Evolutionary conservation across 2,888 invertebrate genomes (phyloP).

Genomic region (Panzeria rudis): DNA sequence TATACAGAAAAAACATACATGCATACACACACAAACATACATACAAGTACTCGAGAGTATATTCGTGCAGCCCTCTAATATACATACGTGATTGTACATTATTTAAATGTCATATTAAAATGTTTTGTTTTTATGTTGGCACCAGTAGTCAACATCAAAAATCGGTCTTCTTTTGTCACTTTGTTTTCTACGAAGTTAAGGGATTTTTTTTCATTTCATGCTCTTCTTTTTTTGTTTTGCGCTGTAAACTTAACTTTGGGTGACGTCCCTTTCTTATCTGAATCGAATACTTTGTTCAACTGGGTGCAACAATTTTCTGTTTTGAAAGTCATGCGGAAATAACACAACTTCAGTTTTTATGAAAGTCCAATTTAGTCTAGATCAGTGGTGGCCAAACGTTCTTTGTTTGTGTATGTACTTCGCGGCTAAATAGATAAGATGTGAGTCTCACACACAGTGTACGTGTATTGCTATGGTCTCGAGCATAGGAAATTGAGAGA

Average conservation of each 20-base stretch:
- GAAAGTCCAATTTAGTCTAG: too few species aligned
- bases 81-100: neutral
- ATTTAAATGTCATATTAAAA: constrained; percentile 12
- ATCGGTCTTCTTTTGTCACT: constrained; percentile 32
- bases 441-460: too few species aligned
- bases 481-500: too few species aligned
- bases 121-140: constrained; percentile 38
- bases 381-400: too few species aligned
- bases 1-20: neutral
- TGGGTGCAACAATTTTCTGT: constrained; percentile 17
- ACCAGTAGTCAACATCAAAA: constrained; percentile 45
- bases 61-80: too few species aligned
- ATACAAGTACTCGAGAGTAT: neutral
- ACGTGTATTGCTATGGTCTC: too few species aligned
- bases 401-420: too few species aligned
- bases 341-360: too few species aligned
- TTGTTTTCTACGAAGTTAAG: constrained; percentile 17
- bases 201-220: constrained; percentile 8
- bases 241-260: constrained; percentile 19
- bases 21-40: neutral
- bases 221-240: constrained; percentile 5
- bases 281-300: constrained; percentile 47
- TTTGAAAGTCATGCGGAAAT: too few species aligned
- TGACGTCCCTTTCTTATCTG: constrained; percentile 54
- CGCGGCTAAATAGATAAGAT: too few species aligned